These are phyloP conservation scores for Tachycineta bicolor DNA, from an alignment of 2,113 vertebrate species.

Conservation along the genomic window DNA sequence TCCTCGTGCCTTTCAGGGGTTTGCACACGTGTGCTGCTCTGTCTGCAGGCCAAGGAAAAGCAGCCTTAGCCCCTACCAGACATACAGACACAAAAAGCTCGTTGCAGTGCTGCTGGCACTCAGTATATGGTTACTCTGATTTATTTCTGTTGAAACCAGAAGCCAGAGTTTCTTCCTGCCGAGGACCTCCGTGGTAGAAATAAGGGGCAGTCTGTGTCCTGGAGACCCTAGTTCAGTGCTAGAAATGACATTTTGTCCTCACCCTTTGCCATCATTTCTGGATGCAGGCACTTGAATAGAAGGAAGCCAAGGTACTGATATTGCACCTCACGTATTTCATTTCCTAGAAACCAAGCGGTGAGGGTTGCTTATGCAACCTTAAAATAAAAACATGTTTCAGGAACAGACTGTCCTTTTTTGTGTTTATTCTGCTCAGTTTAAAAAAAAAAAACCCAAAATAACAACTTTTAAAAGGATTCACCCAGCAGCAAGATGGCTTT, in stretches of 20 bases:
- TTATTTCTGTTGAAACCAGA: neutral
- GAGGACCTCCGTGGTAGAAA: neutral
- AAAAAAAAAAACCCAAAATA: neutral
- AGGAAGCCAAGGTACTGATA: neutral
- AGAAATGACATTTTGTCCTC: neutral
- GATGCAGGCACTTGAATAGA: neutral
- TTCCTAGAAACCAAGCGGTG: neutral
- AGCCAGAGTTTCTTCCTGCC: neutral
- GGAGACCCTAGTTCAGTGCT: neutral
- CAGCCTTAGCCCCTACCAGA: neutral
- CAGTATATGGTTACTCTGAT: neutral
- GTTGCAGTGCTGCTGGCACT: neutral
- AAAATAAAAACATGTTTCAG: neutral
- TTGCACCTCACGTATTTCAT: neutral
- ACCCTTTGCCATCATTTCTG: neutral
- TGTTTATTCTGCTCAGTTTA: neutral
- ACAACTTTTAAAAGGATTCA: neutral
- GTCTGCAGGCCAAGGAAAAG: neutral
- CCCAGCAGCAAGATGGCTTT: neutral
- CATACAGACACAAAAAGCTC: neutral
- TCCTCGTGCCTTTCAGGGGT: neutral
- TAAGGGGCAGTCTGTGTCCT: neutral
- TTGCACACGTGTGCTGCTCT: neutral
- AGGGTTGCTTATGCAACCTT: neutral
- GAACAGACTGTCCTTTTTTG: neutral